Percentiles rank a stretch among this genome's conserved stretches.
phyloP scores from a whole-genome alignment of 37 sponge, comb jelly and placozoan species.

The Aphrocallistes beatrix region DNA sequence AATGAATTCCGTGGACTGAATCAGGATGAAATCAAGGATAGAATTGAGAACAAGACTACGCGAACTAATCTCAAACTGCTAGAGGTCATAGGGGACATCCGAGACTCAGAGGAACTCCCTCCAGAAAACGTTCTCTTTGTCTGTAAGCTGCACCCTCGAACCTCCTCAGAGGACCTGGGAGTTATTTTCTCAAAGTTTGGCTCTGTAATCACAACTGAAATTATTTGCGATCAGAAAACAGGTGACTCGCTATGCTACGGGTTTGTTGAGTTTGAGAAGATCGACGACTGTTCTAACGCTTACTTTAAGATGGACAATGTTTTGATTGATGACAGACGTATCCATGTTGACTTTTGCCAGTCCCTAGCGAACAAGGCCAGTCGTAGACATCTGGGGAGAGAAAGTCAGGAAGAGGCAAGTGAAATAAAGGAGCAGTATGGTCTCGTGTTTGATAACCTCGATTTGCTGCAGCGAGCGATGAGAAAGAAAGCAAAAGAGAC shows the following conservation, averaged over 20 bases:
- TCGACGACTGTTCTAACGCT: slow-evolving; percentile 85
- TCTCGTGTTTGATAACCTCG: background rate
- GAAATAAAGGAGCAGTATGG: background rate
- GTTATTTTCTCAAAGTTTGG: slow-evolving; percentile 98
- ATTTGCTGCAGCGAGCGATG: background rate
- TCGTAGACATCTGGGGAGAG: background rate
- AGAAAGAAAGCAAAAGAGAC: background rate
- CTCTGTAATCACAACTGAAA: slow-evolving; percentile 77
- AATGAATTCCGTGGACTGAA: slow-evolving; percentile 72
- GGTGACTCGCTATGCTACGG: slow-evolving; percentile 96
- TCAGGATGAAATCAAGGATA: slow-evolving; percentile 60
- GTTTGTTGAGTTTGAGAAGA: slow-evolving; percentile 90
- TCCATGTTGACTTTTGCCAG: slow-evolving; percentile 98
- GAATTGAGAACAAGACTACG: slow-evolving; percentile 39
- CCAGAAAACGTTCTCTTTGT: slow-evolving; percentile 96
- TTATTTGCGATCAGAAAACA: slow-evolving; percentile 87
- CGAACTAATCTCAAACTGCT: slow-evolving; percentile 85
- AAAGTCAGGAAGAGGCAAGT: background rate
- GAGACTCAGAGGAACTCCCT: slow-evolving; percentile 92
- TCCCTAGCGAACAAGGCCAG: slow-evolving; percentile 69
- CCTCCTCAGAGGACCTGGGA: slow-evolving; percentile 87
- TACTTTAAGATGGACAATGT: slow-evolving; percentile 99
- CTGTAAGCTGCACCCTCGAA: slow-evolving; percentile 91
- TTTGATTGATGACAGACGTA: slow-evolving; percentile 88
- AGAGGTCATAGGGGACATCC: slow-evolving; percentile 92